Base-by-base conservation (phyloP, 2,888 invertebrate species). In the Neelides folsomi region DNA sequence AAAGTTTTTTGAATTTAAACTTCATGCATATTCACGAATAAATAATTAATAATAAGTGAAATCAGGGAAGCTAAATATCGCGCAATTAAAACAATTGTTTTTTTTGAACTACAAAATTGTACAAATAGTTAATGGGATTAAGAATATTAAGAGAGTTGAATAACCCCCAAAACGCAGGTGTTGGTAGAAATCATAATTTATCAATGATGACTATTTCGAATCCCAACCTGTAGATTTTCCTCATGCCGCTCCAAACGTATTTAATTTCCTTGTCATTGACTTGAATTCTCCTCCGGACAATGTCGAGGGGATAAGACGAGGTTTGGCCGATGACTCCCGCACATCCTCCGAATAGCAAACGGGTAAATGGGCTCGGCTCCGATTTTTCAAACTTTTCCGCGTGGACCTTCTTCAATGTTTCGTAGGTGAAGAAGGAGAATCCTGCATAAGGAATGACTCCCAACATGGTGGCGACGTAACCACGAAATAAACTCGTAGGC, bases 401-500 rank as follows among this genome's bases (percentile, higher is more conserved):
- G 36, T 55, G 55, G 37, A 42, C 51, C 36, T 47, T 79, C 71
- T 97, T 97, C 20, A 97, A 76, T 0, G 87, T 84, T 73, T 97
- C 97, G 69, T 94, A 98, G 0, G 92, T 97, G 73, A 86, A 95
- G 75, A 98, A 98, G 13, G 94, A 92, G 47, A 86, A 86, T 3
- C 97, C 97, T 0, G 97, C 94, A 72, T 97, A 97, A 0, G 94
- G 94, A 62, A 95, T 84, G 3, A 93, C 92, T 1, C 97, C 97
- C 16, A 90, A 70, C 49, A 97, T 79, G 0, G 97, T 94, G 0
- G 95, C 88, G 49, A 82, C 74, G 70, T 85, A 92, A 0, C 95
- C 95, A 61, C 85, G 76, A 69, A 87, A 94, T 51, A 94, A 76
- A 0, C 84, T 80, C 39, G 72, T 56, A 0, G 82, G 68, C 0